These are phyloP conservation scores for Lagorchestes hirsutus DNA, from an alignment of 2,797 vertebrate species.

Conservation along the genomic window DNA sequence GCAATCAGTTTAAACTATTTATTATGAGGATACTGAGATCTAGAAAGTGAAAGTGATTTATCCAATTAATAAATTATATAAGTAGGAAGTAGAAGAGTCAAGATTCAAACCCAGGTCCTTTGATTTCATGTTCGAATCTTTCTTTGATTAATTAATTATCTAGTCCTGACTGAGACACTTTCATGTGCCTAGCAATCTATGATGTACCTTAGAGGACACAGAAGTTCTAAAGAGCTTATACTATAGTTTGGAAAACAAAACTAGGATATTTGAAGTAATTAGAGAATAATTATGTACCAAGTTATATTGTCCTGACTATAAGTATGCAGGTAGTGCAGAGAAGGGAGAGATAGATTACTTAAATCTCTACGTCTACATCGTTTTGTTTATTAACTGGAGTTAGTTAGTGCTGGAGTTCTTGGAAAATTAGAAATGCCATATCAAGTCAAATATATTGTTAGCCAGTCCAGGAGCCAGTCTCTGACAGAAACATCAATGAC, in stretches of 20 bases:
- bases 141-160: neutral
- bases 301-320: fast-evolving
- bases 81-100: neutral
- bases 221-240: neutral
- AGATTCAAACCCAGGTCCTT: neutral
- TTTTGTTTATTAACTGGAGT: too few species aligned
- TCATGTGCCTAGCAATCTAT: neutral
- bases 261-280: neutral
- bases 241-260: neutral
- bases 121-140: neutral
- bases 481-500: neutral
- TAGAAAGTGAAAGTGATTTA: neutral
- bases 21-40: neutral
- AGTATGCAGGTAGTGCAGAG: neutral
- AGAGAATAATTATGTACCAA: neutral
- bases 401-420: too few species aligned
- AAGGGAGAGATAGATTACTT: fast-evolving
- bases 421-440: fast-evolving
- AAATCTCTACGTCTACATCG: neutral
- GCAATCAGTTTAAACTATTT: neutral
- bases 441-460: neutral
- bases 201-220: neutral
- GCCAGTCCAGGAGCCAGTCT: neutral
- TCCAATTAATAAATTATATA: neutral
- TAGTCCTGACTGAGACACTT: neutral